Evolutionary conservation across 2,113 vertebrate genomes (phyloP).

Genomic region (Ceyx melanurus): DNA sequence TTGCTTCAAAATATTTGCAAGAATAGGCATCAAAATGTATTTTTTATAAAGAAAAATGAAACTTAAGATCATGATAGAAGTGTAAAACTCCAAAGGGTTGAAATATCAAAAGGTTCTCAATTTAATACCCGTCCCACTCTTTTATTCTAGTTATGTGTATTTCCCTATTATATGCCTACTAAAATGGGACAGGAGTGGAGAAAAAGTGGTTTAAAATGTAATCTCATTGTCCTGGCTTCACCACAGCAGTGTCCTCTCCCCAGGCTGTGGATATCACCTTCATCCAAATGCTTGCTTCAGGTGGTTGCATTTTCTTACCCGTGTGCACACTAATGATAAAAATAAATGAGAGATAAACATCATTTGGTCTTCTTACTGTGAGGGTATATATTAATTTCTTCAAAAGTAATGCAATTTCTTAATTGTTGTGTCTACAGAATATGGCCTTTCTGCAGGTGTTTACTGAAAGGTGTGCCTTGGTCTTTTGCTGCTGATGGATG

Average conservation of each 20-base stretch:
- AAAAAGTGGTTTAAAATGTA: neutral
- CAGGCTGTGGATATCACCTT: accelerated
- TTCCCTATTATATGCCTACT: neutral
- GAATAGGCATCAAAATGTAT: neutral
- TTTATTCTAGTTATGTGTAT: neutral
- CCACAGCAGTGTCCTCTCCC: neutral
- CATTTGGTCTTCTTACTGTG: neutral
- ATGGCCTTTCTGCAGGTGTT: neutral
- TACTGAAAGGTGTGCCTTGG: neutral
- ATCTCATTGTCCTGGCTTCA: neutral
- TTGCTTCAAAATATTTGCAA: neutral
- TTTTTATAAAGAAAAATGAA: neutral
- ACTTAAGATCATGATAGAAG: neutral
- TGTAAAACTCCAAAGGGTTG: neutral
- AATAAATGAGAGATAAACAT: neutral
- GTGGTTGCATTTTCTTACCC: neutral
- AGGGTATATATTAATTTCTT: neutral
- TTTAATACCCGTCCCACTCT: neutral
- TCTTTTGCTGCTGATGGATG: conserved; percentile 17
- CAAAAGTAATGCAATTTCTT: neutral
- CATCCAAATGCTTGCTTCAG: neutral
- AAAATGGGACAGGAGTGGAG: neutral
- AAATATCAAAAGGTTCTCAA: neutral
- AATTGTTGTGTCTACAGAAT: neutral
- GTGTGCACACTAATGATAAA: neutral